A percentile compares a stretch with the other conserved stretches of the same genome.
These are phyloP conservation scores for Ichneumoninae sp. DNA, from an alignment of 2,888 invertebrate genomes.

Conservation along the genomic window DNA sequence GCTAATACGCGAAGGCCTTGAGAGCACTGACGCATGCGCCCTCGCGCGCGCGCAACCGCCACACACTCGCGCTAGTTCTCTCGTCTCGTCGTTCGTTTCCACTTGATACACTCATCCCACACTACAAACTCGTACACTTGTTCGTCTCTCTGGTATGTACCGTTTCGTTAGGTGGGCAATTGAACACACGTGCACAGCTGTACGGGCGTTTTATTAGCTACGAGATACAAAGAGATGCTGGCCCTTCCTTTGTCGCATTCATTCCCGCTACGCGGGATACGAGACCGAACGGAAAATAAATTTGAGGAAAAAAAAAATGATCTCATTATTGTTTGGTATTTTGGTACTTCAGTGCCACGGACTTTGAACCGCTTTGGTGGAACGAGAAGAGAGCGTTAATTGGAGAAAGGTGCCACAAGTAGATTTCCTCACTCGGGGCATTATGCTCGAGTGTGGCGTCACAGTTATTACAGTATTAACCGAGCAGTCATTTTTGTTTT, in stretches of 20 bases:
- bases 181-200: conserved; percentile 41
- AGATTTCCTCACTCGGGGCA: conserved; percentile 9
- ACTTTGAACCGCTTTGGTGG: neutral
- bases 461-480: conserved; percentile 21
- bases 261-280: conserved; percentile 5
- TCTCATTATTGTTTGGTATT: conserved; percentile 13
- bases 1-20: conserved; percentile 83
- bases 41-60: conserved; percentile 60
- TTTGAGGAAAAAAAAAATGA: neutral
- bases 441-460: neutral
- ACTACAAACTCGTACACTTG: conserved; percentile 54
- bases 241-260: conserved; percentile 1
- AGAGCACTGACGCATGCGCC: conserved; percentile 82
- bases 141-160: conserved; percentile 61
- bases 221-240: conserved; percentile 26
- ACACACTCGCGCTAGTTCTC: conserved; percentile 66
- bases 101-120: conserved; percentile 2
- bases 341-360: neutral
- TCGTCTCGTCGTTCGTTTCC: conserved; percentile 54
- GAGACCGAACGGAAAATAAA: neutral
- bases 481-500: neutral
- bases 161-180: conserved; percentile 66
- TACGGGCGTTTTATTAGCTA: neutral
- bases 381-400: conserved; percentile 7
- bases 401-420: conserved; percentile 50